Evolutionary conservation across 2,797 vertebrate genomes (phyloP), one percentile per base, ranked within the genome.

Genomic region (Sparus aurata): DNA sequence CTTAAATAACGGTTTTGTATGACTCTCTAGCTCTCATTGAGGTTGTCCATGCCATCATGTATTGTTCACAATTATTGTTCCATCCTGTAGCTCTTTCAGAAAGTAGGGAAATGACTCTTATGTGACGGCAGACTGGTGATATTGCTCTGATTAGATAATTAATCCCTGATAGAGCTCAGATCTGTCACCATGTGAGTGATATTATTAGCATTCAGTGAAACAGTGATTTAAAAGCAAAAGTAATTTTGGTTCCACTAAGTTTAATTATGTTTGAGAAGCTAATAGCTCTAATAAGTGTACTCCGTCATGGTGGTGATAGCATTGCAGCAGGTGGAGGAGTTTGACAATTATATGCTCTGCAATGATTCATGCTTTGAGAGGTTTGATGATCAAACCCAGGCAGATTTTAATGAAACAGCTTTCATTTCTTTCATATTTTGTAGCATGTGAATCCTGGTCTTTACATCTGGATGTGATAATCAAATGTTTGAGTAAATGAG

Each of bases 401-500:
- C 25, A 16, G 23, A 23, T 74, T 77, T 63, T 66, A 77, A 87
- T 62, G 64, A 83, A 69, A 69, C 41, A n/a, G 38, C 47, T 67
- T 22, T 78, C 23, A n/a, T 38, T 38, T 49, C 38, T 59, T 58
- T 77, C 46, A 22, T 47, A 18, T 62, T 38, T 55, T 54, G 45
- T 47, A 8, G 41, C 67, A 59, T 49, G 66, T 68, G 57, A 69
- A 30, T 34, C 22, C 2, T 3, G 2, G 12, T 77, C 53, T 70
- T 76, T 65, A 65, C 46, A 58, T 74, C 27, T 60, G 30, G 27
- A 64, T 50, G 16, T 59, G 67, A 82, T 73, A 65, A 85, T 86
- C 66, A 83, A 58, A 68, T 74, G 65, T 70, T 64, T 2, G 59
- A 65, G 76, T 71, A 82, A 87, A 87, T 87, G 67, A 87, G 78